Conservation (phyloP, 2,888 invertebrate genomes). For the Elaeidobius kamerunicus region DNA sequence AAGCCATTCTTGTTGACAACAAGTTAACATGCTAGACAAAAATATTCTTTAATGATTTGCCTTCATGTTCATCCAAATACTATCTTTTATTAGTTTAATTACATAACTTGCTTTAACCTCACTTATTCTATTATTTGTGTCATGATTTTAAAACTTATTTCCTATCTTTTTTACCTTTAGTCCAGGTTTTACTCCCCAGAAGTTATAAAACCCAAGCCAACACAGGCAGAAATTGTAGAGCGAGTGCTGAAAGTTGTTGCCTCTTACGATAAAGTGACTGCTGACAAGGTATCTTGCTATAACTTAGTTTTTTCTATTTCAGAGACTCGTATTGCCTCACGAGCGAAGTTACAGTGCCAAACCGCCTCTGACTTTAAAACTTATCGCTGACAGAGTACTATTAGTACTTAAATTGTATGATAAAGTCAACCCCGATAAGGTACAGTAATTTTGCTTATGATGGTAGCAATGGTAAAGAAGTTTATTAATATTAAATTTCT, state of each 20-base stretch:
- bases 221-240: slow-evolving; percentile 66
- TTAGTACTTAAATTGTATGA: slow-evolving; percentile 97
- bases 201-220: slow-evolving; percentile 52
- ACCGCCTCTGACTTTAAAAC: slow-evolving; percentile 75
- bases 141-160: no score
- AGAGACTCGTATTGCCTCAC: slow-evolving; percentile 63
- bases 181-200: slow-evolving; percentile 44
- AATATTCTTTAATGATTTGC: no score
- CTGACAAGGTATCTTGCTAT: slow-evolving; percentile 69
- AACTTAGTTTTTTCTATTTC: slow-evolving; percentile 41
- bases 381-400: slow-evolving; percentile 85
- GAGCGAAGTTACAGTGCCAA: slow-evolving; percentile 72
- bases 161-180: slow-evolving; percentile 31
- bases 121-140: slow-evolving; percentile 21
- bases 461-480: slow-evolving; percentile 24
- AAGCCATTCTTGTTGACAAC: neutral
- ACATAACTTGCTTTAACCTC: slow-evolving; percentile 35
- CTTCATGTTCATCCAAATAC: no score
- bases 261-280: slow-evolving; percentile 85
- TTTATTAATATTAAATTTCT: no score
- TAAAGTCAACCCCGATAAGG: slow-evolving; percentile 92
- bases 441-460: slow-evolving; percentile 54
- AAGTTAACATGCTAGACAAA: neutral
- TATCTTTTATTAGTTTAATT: slow-evolving; percentile 22
- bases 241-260: slow-evolving; percentile 85